These are phyloP conservation scores for Gymnoscelis rufifasciata DNA, from an alignment of 2,888 invertebrate genomes.

Conservation along the genomic window DNA sequence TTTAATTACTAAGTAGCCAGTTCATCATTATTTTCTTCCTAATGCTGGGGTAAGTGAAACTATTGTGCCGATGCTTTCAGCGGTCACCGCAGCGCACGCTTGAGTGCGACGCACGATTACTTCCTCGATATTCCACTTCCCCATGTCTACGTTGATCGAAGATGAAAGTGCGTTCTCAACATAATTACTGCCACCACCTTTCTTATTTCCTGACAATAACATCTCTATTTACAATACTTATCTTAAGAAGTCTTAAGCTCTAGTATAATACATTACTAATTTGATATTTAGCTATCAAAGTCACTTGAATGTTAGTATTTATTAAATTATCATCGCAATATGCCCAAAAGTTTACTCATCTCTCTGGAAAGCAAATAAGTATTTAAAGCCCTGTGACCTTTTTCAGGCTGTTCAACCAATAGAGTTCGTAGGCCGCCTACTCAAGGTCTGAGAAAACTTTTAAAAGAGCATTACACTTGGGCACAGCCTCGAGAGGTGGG, in stretches of 20 bases:
- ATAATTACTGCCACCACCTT: slow-evolving; percentile 2
- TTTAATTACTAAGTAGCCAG: too few relatives aligned
- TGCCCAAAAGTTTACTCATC: neutral
- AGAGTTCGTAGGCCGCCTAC: slow-evolving; percentile 35
- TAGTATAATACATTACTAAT: too few relatives aligned
- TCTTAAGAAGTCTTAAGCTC: too few relatives aligned
- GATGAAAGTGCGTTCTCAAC: slow-evolving; percentile 42
- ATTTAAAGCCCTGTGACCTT: slow-evolving; percentile 39
- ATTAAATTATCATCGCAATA: neutral
- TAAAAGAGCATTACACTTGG: slow-evolving; percentile 26
- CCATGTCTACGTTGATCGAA: slow-evolving; percentile 37
- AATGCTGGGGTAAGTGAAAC: slow-evolving; percentile 34
- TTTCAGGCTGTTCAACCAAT: slow-evolving; percentile 40
- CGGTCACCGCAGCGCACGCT: slow-evolving; percentile 38
- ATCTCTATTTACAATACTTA: too few relatives aligned
- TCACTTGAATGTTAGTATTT: too few relatives aligned
- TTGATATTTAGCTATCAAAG: too few relatives aligned
- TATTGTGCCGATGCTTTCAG: slow-evolving; percentile 25
- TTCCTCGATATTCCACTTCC: slow-evolving; percentile 54
- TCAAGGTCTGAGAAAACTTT: slow-evolving; percentile 46
- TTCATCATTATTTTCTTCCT: slow-evolving; percentile 13
- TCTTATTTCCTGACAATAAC: slow-evolving; percentile 2
- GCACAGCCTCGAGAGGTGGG: slow-evolving; percentile 25
- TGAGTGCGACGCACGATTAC: slow-evolving; percentile 41
- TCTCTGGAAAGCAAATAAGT: neutral